A percentile compares a stretch with the other conserved stretches of the same genome.
These are phyloP conservation scores for Oedothorax gibbosus DNA, from an alignment of 1,140 invertebrate genomes.

Conservation along the genomic window DNA sequence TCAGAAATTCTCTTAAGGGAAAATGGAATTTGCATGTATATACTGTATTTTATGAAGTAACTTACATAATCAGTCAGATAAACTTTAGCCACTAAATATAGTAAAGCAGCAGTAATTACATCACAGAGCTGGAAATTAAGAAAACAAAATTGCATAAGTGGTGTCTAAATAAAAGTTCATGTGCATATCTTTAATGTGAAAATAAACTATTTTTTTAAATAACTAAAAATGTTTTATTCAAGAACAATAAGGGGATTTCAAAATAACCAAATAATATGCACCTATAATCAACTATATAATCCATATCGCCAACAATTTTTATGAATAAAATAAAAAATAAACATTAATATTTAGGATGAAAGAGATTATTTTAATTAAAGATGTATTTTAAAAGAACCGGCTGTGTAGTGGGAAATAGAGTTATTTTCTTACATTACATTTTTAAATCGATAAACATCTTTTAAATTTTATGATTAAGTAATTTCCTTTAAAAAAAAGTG, in stretches of 20 bases:
- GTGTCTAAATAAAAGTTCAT: background rate
- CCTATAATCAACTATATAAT: background rate
- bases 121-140: constrained; percentile 22
- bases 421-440: too few relatives aligned
- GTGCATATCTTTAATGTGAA: background rate
- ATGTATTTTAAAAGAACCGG: too few relatives aligned
- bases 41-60: background rate
- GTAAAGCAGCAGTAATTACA: constrained; percentile 28
- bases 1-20: too few relatives aligned
- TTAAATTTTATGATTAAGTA: background rate
- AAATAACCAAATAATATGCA: background rate
- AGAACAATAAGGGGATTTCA: background rate
- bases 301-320: background rate
- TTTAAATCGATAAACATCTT: background rate
- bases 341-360: background rate
- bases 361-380: too few relatives aligned
- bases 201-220: background rate
- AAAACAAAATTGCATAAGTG: constrained; percentile 1
- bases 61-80: constrained; percentile 40
- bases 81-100: constrained; percentile 16
- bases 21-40: too few relatives aligned
- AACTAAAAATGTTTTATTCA: background rate
- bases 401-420: too few relatives aligned
- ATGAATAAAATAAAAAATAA: background rate
- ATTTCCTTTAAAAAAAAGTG: background rate